Evolutionary conservation across 2,888 invertebrate species (phyloP).

Genomic region (Micropterix aruncella): DNA sequence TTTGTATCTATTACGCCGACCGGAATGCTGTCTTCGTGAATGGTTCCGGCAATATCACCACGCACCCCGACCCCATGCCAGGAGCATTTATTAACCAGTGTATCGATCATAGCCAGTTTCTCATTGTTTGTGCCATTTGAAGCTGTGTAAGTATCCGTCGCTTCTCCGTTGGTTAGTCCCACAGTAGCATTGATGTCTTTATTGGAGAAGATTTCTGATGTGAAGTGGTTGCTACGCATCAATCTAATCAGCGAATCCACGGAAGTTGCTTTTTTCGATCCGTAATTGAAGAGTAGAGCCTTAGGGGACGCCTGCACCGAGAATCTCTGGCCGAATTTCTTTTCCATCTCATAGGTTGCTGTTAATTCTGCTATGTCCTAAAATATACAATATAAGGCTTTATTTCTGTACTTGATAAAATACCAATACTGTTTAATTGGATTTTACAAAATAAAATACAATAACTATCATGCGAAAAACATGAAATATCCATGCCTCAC

Average conservation of each 20-base stretch:
- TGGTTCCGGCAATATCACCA: conserved; percentile 35
- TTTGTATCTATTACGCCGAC: conserved; percentile 43
- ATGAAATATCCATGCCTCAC: too few relatives aligned
- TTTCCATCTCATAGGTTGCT: conserved; percentile 24
- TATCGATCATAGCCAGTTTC: conserved; percentile 23
- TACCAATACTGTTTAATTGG: conserved; percentile 4
- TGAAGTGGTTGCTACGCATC: conserved; percentile 41
- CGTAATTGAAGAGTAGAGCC: conserved; percentile 11
- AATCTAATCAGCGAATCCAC: conserved; percentile 34
- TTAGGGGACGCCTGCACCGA: conserved; percentile 24
- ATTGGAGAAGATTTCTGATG: background rate
- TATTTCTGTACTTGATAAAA: background rate
- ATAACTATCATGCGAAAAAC: too few relatives aligned
- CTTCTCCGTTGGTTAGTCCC: conserved; percentile 8
- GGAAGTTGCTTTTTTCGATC: conserved; percentile 34
- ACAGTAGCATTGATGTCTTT: background rate
- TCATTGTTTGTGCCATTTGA: conserved; percentile 9
- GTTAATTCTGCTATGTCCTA: conserved; percentile 30
- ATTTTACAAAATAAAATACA: too few relatives aligned
- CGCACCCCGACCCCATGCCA: conserved; percentile 45
- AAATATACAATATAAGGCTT: conserved; percentile 6
- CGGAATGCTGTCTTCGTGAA: background rate
- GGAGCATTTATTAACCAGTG: conserved; percentile 39
- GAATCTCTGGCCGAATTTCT: conserved; percentile 39
- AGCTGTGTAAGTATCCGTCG: conserved; percentile 10